Evolutionary conservation across 2,797 vertebrate species (phyloP), one percentile per base, ranked within the genome.

Genomic region (Coregonus ussuriensis): DNA sequence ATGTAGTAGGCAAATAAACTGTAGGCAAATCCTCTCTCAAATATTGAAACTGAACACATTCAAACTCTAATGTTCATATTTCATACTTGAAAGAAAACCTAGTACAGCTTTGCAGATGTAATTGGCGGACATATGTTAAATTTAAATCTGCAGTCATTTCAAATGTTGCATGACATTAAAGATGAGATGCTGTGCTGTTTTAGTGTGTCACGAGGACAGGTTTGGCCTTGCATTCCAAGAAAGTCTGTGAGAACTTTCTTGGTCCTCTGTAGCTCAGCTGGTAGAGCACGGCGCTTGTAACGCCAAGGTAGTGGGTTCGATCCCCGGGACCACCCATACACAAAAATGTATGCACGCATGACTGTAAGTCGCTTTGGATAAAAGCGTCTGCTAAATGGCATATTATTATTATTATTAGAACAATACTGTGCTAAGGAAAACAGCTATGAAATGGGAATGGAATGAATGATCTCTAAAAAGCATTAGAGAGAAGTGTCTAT

Each of bases 401-500:
- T n/a, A n/a, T n/a, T n/a, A n/a, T n/a, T n/a, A n/a, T n/a, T n/a
- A n/a, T n/a, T n/a, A n/a, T n/a, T n/a, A n/a, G n/a, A 35, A 68
- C 51, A 70, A 21, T 53, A 52, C n/a, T 21, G 15, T 41, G 25
- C 15, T 51, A 33, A 52, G 31, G 25, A 72, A 41, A 65, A 56
- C 21, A 37, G 21, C 51, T 33, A 75, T 70, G 9, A 18, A 33
- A 37, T 35, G 29, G 15, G 15, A 62, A 62, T 7, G 37, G n/a
- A 62, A 62, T 25, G 56, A 62, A 62, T 25, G 14, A 2, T 33
- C 65, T 67, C 29, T 15, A 31, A 3, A 67, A 35, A 67, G 29
- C 11, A 18, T 67, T 62, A 7, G 31, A 67, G 65, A 62, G 67
- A 81, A 76, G 74, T 21, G 37, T 59, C 41, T 18, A 74, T 62